Evolutionary conservation across 2,797 vertebrate genomes (phyloP), one percentile per base, ranked within the genome.

Genomic region (Labroides dimidiatus): DNA sequence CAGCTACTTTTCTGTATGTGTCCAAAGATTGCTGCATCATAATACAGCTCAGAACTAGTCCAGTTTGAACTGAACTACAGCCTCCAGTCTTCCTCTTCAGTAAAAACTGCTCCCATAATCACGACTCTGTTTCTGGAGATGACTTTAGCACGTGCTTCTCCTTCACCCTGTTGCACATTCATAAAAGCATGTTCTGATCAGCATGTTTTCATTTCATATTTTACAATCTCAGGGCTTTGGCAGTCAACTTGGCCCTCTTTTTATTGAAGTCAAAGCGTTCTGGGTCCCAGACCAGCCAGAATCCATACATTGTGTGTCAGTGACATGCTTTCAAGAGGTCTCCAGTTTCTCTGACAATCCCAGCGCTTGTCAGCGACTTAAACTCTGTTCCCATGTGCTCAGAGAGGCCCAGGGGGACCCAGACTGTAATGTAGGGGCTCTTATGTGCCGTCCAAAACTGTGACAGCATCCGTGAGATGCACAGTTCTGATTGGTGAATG

Each of bases 381-480:
- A 44, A 74, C 77, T 85, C 74, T 61, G 73, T 84, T 87, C 77
- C 79, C 77, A 74, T 79, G 81, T 84, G 82, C 57, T 85, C 76
- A 82, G 71, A 81, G 81, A 86, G 79, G 82, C 78, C 81, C 71
- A 1, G 73, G 81, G 71, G 73, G 72, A 72, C 78, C 77, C 48
- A 77, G 76, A 30, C 74, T 80, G 68, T 69, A 73, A 81, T 62
- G 72, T 49, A 51, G 50, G 45, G 82, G 75, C 49, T 69, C 75
- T 77, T 48, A 12, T 16, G 37, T 79, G 69, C 71, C 49, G 45
- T 78, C 72, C 64, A 82, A 88, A 81, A 68, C 48, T 19, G 61
- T 20, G 64, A 87, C 55, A 69, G 72, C 60, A 48, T 36, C 10
- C 17, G 30, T 36, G 69, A 75, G 69, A 57, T 74, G 65, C 49